Evolutionary conservation across 2,797 vertebrate genomes (phyloP), one percentile per base, ranked within the genome.

Genomic region (Acrossocheilus fasciatus): DNA sequence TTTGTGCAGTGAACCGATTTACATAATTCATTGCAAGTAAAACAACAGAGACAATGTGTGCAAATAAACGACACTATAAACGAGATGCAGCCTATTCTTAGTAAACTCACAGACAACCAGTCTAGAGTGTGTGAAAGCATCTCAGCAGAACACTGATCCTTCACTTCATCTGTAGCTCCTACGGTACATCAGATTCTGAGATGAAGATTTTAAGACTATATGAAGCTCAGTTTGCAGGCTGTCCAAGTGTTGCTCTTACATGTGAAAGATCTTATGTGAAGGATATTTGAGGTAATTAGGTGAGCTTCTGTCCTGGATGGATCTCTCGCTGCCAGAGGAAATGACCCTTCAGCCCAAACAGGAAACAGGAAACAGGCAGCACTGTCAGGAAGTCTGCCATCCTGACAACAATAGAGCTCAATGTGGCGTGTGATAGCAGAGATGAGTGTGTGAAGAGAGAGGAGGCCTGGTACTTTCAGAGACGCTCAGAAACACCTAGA

Each of bases 261-360:
- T 39, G 17, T 70, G 68, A 23, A 23, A n/a, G 20, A 14, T 30
- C 26, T 15, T 14, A 45, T 50, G n/a, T 43, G 64, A 26, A 34
- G 43, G 18, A 39, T 8, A 79, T 74, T 36, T 30, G 4, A 0
- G 41, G 79, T 84, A 91, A 92, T 89, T 83, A 83, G 92, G 91
- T 93, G 90, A 90, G 77, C 76, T 70, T 64, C 73, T 84, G 83
- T 88, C 82, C 88, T 76, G 72, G 84, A 94, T 91, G 78, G 91
- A 86, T 92, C 87, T 69, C 84, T 68, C 92, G 91, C 90, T 91
- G 92, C 87, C 74, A 76, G 92, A 94, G 95, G 95, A 96, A 96
- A 90, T 83, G 69, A 6, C 84, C 91, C 93, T 91, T 91, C 91
- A 89, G 88, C 52, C 86, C 89, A 94, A 95, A 95, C 95, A 95